Evolutionary conservation across 1,140 invertebrate genomes (phyloP).

Genomic region (Tribolium madens): DNA sequence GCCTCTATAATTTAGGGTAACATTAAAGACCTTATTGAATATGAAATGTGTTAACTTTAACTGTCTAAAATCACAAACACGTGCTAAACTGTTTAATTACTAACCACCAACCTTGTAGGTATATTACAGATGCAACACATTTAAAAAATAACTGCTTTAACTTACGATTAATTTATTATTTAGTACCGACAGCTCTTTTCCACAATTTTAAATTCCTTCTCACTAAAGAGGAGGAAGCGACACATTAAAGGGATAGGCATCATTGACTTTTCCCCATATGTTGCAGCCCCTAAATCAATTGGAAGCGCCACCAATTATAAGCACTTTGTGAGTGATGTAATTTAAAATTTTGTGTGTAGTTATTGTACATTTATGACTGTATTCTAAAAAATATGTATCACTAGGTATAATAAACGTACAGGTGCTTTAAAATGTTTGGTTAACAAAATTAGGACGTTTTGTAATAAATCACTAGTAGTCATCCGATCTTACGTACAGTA

Average conservation of each 20-base stretch:
- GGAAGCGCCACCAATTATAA: constrained; percentile 22
- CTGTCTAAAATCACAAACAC: neutral
- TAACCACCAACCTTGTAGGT: neutral
- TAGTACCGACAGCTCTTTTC: constrained; percentile 11
- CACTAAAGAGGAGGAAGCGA: constrained; percentile 4
- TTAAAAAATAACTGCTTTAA: neutral
- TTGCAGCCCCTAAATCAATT: constrained; percentile 26
- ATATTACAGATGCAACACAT: neutral
- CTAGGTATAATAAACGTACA: no score
- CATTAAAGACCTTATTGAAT: constrained; percentile 2
- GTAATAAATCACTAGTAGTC: no score
- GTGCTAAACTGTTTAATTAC: neutral
- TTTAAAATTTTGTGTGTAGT: no score
- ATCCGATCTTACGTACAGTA: no score
- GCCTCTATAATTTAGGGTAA: constrained; percentile 63
- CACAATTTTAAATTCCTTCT: constrained; percentile 5
- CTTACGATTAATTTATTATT: constrained; percentile 7
- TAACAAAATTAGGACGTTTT: no score
- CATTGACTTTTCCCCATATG: constrained; percentile 15
- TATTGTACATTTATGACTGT: no score
- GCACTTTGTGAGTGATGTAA: neutral
- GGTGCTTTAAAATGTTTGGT: no score
- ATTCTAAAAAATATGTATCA: no score
- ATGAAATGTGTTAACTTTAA: neutral
- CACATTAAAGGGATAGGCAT: constrained; percentile 18